A percentile compares a stretch with the other conserved stretches of the same genome.
These are phyloP conservation scores for Syngnathus typhle DNA, from an alignment of 2,113 vertebrate genomes.

Conservation along the genomic window DNA sequence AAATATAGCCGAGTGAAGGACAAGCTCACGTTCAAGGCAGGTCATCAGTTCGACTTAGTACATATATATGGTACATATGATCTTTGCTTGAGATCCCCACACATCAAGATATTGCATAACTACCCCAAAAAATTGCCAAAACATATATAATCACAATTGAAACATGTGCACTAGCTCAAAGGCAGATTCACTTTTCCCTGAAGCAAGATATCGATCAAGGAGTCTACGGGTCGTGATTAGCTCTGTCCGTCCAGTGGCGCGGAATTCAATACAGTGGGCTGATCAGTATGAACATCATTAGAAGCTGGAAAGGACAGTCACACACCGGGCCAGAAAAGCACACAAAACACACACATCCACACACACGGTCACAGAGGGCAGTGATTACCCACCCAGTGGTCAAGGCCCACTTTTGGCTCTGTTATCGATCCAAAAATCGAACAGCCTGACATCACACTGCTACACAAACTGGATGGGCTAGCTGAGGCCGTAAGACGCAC, in stretches of 20 bases:
- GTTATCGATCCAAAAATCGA: conserved; percentile 64
- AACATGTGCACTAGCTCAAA: conserved; percentile 27
- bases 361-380: conserved; percentile 19
- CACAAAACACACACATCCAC: conserved; percentile 23
- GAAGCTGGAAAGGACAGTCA: conserved; percentile 43
- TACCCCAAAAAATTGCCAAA: no score
- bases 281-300: conserved; percentile 61
- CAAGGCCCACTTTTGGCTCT: conserved; percentile 59
- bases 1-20: conserved; percentile 59
- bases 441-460: conserved; percentile 56
- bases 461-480: conserved; percentile 48
- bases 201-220: conserved; percentile 40
- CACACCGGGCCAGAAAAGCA: conserved; percentile 32
- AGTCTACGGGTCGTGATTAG: conserved; percentile 50
- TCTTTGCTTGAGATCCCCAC: not conserved
- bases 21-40: conserved; percentile 40
- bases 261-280: conserved; percentile 52
- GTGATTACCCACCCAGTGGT: conserved; percentile 59
- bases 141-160: not conserved
- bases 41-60: conserved; percentile 59
- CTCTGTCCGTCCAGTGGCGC: conserved; percentile 39
- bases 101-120: not conserved
- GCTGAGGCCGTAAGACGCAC: conserved; percentile 22
- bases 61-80: not conserved
- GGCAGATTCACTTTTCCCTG: conserved; percentile 39